Evolutionary conservation across 2,888 invertebrate genomes (phyloP), one percentile per base, ranked within the genome.

Genomic region (Dasypolia templi): DNA sequence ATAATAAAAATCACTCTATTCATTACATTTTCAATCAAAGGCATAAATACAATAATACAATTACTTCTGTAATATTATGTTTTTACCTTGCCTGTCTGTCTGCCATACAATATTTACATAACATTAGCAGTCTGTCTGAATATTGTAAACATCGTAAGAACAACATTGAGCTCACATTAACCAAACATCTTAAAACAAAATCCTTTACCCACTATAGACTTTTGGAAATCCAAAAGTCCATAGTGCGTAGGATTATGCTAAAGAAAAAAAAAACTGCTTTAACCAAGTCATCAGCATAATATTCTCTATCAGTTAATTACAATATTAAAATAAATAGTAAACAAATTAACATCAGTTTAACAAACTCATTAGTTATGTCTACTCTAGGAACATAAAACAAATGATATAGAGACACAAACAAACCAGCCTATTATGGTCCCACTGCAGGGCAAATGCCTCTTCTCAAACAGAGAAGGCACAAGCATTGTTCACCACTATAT

Each of bases 61-160:
- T 66, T 64, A 17, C 19, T 63, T 29, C 22, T 70, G 9, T 63
- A 65, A 49, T 51, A 76, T 70, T 79, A 76, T 72, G 64, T 74
- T 64, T 74, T 58, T 81, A 58, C 26, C 51, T 39, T 71, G 62
- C 55, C 65, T 55, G 75, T 79, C 77, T 80, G 74, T 82, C 77
- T 77, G 53, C 69, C 68, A 75, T 77, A 59, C 51, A 61, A 82
- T 90, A 91, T 91, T 91, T 90, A 90, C 89, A 90, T 89, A 91
- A 90, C 89, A 90, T 87, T 83, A 81, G 79, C 80, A 82, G 72
- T 72, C 46, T n/a, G n/a, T n/a, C n/a, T n/a, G 46, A 75, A 83
- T 86, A 85, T 80, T 88, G 81, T 88, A 89, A 88, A 88, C 87
- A 85, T 84, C 32, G 51, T 76, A 79, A 68, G 68, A 79, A 82